Percentiles rank a stretch among this genome's conserved stretches.
These are phyloP conservation scores for Notolabrus celidotus DNA, from an alignment of 2,797 vertebrate genomes.

Conservation along the genomic window DNA sequence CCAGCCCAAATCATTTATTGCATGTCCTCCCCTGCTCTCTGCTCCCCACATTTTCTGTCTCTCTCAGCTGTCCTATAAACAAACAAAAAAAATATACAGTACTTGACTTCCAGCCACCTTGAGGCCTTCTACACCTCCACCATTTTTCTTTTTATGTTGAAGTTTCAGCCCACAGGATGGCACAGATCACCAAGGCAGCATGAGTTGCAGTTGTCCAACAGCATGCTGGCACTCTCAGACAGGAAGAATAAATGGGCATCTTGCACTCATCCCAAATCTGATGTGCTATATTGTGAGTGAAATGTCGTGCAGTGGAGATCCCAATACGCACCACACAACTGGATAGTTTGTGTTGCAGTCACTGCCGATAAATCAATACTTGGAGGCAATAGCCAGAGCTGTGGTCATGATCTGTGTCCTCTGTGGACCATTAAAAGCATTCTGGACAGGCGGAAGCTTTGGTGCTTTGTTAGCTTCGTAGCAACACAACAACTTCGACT, in stretches of 20 bases:
- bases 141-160: no score
- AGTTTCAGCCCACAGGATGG: no score
- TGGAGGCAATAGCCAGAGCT: neutral
- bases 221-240: neutral
- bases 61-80: no score
- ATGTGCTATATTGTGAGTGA: constrained; percentile 38
- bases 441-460: neutral
- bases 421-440: constrained; percentile 4
- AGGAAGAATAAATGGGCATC: constrained; percentile 6
- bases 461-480: no score
- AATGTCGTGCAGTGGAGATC: constrained; percentile 20
- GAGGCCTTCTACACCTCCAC: no score
- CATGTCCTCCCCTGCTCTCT: no score
- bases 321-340: constrained; percentile 16
- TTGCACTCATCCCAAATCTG: constrained; percentile 21
- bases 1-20: no score
- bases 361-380: constrained; percentile 35
- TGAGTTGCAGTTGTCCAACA: constrained; percentile 15
- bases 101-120: no score
- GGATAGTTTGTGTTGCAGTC: constrained; percentile 30
- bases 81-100: no score
- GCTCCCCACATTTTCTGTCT: no score
- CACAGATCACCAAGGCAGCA: no score
- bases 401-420: constrained; percentile 6
- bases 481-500: no score